These are phyloP conservation scores for Echinarachnius parma DNA, from an alignment of 53 echinoderm and acorn worm species.

Conservation along the genomic window DNA sequence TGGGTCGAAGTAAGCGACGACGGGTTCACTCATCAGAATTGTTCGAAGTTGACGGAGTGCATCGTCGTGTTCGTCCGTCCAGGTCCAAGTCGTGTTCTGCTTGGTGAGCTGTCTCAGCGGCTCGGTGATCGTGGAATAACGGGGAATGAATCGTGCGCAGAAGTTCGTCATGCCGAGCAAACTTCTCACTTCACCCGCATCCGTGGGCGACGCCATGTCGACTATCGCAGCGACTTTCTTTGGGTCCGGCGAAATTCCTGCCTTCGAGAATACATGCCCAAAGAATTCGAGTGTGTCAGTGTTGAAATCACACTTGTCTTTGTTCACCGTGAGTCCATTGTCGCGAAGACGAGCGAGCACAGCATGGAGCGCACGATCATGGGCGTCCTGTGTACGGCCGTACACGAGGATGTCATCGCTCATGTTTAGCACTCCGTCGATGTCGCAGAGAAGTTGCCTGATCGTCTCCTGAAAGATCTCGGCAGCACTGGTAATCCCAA, in stretches of 20 bases:
- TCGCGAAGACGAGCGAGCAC: slow-evolving; percentile 23
- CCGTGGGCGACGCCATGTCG: slow-evolving; percentile 6
- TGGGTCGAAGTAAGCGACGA: slow-evolving; percentile 5
- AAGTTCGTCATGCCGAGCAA: slow-evolving; percentile 38
- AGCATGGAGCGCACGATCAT: slow-evolving; percentile 9
- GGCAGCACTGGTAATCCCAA: slow-evolving; percentile 25
- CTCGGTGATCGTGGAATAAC: slow-evolving; percentile 31
- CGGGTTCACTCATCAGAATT: background rate
- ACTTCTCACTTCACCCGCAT: slow-evolving; percentile 10
- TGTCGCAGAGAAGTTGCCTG: slow-evolving; percentile 3
- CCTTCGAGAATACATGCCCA: slow-evolving; percentile 18
- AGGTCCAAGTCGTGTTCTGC: background rate
- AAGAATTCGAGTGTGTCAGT: background rate
- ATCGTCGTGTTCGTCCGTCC: slow-evolving; percentile 1
- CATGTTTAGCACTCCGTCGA: slow-evolving; percentile 15
- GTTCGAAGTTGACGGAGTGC: background rate
- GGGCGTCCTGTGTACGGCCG: slow-evolving; percentile 13
- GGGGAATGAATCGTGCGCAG: slow-evolving; percentile 30
- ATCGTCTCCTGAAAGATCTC: slow-evolving; percentile 29
- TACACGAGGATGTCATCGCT: slow-evolving; percentile 39
- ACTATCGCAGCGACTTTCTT: slow-evolving; percentile 32
- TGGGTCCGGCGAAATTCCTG: slow-evolving; percentile 42
- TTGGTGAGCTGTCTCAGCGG: slow-evolving; percentile 37
- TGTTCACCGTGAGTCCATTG: slow-evolving; percentile 36
- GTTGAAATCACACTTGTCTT: slow-evolving; percentile 34